Percentiles rank a stretch among this genome's conserved stretches.
These are phyloP conservation scores for Trypoxylon attenuatum DNA, from an alignment of 2,888 invertebrate genomes.

Conservation along the genomic window DNA sequence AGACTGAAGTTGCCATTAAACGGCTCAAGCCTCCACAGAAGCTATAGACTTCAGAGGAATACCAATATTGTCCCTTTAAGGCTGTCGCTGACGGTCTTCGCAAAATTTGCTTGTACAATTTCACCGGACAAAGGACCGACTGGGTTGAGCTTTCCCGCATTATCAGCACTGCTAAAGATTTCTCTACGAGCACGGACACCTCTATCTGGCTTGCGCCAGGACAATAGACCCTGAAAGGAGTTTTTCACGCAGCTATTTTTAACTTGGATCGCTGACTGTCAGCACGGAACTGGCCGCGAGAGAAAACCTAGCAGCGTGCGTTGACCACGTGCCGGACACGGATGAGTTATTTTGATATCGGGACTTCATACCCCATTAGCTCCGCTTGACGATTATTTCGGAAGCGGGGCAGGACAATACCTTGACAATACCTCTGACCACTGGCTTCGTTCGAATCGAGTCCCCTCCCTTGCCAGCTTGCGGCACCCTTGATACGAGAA, in stretches of 20 bases:
- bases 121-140: slow-evolving; percentile 10
- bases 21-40: no score
- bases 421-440: slow-evolving; percentile 69
- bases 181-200: slow-evolving; percentile 10
- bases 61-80: neutral
- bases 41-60: neutral
- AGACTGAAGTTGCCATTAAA: neutral
- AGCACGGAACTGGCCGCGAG: slow-evolving; percentile 15
- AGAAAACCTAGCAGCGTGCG: slow-evolving; percentile 38
- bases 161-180: slow-evolving; percentile 43
- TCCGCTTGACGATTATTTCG: slow-evolving; percentile 68
- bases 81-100: neutral
- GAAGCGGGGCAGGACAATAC: slow-evolving; percentile 66
- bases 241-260: slow-evolving; percentile 53
- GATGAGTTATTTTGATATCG: slow-evolving; percentile 71
- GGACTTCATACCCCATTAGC: slow-evolving; percentile 72
- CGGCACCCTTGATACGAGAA: slow-evolving; percentile 7
- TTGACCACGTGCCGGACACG: slow-evolving; percentile 59
- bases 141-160: neutral
- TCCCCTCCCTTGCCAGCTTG: slow-evolving; percentile 26
- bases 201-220: slow-evolving; percentile 40
- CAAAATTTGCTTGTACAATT: neutral
- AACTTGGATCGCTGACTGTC: slow-evolving; percentile 34
- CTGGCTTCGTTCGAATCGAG: slow-evolving; percentile 39
- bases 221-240: slow-evolving; percentile 54